These are phyloP conservation scores for Centruroides sculpturatus DNA, from an alignment of 1,140 invertebrate genomes.

Conservation along the genomic window DNA sequence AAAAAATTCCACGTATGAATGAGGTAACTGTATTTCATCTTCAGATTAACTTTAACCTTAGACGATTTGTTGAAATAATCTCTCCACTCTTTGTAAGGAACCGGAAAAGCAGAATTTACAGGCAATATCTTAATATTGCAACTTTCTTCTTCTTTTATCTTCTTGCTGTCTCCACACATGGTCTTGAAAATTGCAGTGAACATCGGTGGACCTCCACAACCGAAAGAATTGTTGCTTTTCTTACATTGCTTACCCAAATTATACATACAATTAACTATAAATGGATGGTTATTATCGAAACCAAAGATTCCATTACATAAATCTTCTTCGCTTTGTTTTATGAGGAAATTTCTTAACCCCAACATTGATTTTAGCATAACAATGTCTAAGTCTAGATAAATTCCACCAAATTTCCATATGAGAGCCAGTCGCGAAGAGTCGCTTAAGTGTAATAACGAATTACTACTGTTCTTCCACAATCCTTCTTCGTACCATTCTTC, in stretches of 20 bases:
- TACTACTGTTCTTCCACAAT: background rate
- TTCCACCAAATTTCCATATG: constrained; percentile 58
- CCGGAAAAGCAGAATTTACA: constrained; percentile 4
- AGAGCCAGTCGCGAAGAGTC: constrained; percentile 44
- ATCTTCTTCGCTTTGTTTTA: constrained; percentile 37
- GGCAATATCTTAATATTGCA: constrained; percentile 5
- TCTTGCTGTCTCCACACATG: constrained; percentile 1
- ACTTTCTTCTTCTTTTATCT: constrained; percentile 1
- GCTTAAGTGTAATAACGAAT: constrained; percentile 4
- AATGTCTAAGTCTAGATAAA: constrained; percentile 61
- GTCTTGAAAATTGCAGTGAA: constrained; percentile 1
- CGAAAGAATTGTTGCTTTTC: constrained; percentile 1
- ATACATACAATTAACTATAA: constrained; percentile 41
- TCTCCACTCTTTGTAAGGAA: constrained; percentile 5
- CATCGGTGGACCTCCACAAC: constrained; percentile 1
- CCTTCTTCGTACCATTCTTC: constrained; percentile 41
- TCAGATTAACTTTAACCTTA: background rate
- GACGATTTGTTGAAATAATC: constrained; percentile 1
- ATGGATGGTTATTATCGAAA: constrained; percentile 37
- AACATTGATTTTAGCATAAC: constrained; percentile 41
- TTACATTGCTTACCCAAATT: constrained; percentile 39
- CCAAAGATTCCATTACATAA: constrained; percentile 50
- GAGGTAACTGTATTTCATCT: constrained; percentile 3
- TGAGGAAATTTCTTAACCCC: background rate
- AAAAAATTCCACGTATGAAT: constrained; percentile 10